Base-by-base conservation (phyloP, 2,888 invertebrate species). In the Platycheirus albimanus region DNA sequence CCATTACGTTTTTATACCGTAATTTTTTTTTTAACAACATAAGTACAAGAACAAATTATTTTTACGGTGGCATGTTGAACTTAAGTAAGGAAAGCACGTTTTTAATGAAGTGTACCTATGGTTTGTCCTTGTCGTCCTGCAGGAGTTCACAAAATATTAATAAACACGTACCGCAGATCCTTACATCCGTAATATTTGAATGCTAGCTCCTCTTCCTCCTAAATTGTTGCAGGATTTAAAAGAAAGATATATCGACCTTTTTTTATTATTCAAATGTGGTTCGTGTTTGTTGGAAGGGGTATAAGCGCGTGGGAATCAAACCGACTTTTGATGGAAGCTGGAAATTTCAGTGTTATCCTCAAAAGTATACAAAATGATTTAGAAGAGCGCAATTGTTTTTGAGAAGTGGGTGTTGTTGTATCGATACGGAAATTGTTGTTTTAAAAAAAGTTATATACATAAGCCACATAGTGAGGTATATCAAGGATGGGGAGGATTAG, bases 81-180 rank as follows among this genome's bases (percentile, higher is more conserved):
- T 10, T 24, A 24, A 20, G 24, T 56, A 30, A 63, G 61, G 28
- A 45, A 63, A 15, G 30, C 61, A 63, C 45, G 61, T 45, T 63
- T 30, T 13, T 15, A 63, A 63, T 63, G 45, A 56, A 56, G 36
- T 38, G n/a, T 20, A 19, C 33, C 4, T n/a, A n/a, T n/a, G n/a
- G n/a, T n/a, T n/a, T n/a, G n/a, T n/a, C n/a, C 24, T 41, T 56
- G 15, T 41, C 8, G 11, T 52, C 17, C 28, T 41, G 41, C 41
- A 0, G 10, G 36, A 36, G 19, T 20, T 54, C n/a, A 36, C 19
- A n/a, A 24, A 28, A 58, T 54, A 38, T 2, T 13, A 41, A 38
- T 24, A 58, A 58, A 28, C 58, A 58, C 41, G 58, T 41, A 41
- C 58, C 58, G 13, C 36, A 19, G 33, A 52, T 38, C 20, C 38